phyloP scores from a whole-genome alignment of 2,797 vertebrate species.

The Esox lucius region DNA sequence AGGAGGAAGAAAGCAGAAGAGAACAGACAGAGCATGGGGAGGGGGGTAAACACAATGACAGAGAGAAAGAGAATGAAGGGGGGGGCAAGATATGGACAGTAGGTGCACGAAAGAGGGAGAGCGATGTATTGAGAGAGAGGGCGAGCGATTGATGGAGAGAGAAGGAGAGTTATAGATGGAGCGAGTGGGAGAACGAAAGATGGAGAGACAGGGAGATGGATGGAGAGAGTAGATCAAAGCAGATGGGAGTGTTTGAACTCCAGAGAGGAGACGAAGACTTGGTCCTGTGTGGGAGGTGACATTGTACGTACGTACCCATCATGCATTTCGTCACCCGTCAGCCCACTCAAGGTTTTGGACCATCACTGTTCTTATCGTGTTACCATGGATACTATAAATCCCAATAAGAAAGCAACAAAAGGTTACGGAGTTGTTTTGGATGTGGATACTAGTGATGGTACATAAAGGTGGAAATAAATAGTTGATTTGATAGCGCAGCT shows the following conservation, averaged over 20 bases:
- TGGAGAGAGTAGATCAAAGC: constrained; percentile 7
- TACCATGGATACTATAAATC: constrained; percentile 23
- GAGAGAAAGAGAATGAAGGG: neutral
- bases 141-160: neutral
- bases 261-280: constrained; percentile 17
- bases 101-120: neutral
- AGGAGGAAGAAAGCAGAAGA: neutral
- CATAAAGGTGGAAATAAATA: neutral
- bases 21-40: neutral
- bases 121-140: constrained; percentile 9
- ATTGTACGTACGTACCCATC: constrained; percentile 67
- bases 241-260: constrained; percentile 5
- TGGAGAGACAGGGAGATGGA: neutral
- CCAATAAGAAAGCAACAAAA: constrained; percentile 43
- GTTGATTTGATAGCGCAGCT: neutral
- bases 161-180: constrained; percentile 18
- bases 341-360: constrained; percentile 65
- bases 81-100: neutral
- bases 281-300: constrained; percentile 65
- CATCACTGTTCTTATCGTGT: constrained; percentile 49
- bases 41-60: neutral
- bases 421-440: neutral
- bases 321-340: constrained; percentile 65
- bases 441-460: neutral
- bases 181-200: neutral